A percentile compares a stretch with the other conserved stretches of the same genome.
These are phyloP conservation scores for Leucania comma DNA, from an alignment of 2,888 invertebrate genomes.

Conservation along the genomic window DNA sequence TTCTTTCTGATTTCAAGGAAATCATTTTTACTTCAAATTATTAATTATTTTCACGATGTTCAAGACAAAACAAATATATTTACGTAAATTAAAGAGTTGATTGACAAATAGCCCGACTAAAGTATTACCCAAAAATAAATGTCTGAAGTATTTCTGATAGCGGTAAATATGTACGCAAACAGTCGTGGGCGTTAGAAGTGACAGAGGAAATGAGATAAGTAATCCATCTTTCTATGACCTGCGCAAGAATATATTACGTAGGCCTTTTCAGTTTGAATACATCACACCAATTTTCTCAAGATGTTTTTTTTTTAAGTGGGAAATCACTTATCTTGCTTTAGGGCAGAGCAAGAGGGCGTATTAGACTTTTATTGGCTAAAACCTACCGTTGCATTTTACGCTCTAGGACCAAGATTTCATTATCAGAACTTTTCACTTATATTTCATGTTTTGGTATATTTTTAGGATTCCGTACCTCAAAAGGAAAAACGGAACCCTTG, in stretches of 20 bases:
- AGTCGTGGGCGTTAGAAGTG: constrained; percentile 16
- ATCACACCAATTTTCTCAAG: background rate
- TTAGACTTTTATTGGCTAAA: too few relatives aligned
- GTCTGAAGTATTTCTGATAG: constrained; percentile 1
- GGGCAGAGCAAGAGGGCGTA: too few relatives aligned
- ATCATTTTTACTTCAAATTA: too few relatives aligned
- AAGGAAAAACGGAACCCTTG: too few relatives aligned
- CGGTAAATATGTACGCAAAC: constrained; percentile 21
- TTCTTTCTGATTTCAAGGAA: too few relatives aligned
- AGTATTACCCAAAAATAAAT: constrained; percentile 3
- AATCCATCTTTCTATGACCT: constrained; percentile 24
- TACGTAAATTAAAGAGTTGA: background rate
- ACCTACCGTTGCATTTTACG: too few relatives aligned
- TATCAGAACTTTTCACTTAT: too few relatives aligned
- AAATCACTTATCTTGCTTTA: too few relatives aligned
- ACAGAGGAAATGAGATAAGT: constrained; percentile 4
- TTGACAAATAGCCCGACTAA: constrained; percentile 18
- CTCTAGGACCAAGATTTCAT: too few relatives aligned
- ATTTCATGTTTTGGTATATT: too few relatives aligned
- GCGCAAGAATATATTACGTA: constrained; percentile 17
- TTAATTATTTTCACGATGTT: background rate
- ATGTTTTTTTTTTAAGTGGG: too few relatives aligned
- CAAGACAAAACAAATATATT: constrained; percentile 11
- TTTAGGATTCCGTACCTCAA: too few relatives aligned
- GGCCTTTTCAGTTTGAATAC: background rate